Percentiles rank a stretch among this genome's conserved stretches.
Evolutionary conservation across 2,113 vertebrate genomes (phyloP).

Genomic region (Channa argus): DNA sequence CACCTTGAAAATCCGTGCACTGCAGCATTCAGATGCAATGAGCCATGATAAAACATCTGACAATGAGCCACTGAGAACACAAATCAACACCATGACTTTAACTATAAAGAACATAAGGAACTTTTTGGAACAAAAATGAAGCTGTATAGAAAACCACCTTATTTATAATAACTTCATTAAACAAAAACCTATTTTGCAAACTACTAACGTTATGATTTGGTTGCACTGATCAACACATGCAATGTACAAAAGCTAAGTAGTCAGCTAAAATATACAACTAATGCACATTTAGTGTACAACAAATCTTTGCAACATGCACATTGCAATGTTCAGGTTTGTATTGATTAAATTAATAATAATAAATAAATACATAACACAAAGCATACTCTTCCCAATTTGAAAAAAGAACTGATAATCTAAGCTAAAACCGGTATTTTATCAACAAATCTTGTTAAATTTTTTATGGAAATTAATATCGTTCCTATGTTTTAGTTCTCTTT

Average conservation of each 20-base stretch:
- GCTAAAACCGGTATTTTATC: conserved; percentile 1
- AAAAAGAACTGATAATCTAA: neutral
- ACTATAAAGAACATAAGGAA: conserved; percentile 44
- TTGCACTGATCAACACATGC: conserved; percentile 6
- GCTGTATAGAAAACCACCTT: neutral
- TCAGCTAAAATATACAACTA: conserved; percentile 30
- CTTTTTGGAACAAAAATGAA: conserved; percentile 17
- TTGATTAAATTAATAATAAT: neutral
- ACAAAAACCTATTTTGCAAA: conserved; percentile 2
- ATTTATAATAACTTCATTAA: conserved; percentile 21
- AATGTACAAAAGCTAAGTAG: conserved; percentile 17
- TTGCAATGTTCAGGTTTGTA: conserved; percentile 19
- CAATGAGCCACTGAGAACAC: conserved; percentile 44
- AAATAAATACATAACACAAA: conserved; percentile 6
- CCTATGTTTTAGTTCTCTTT: conserved; percentile 41
- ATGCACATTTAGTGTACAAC: too few relatives aligned
- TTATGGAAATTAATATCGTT: conserved; percentile 8
- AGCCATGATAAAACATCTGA: conserved; percentile 55
- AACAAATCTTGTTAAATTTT: conserved; percentile 12
- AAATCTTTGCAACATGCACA: neutral
- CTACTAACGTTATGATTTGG: conserved; percentile 16
- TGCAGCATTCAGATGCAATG: conserved; percentile 54
- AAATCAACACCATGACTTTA: conserved; percentile 17
- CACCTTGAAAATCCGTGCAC: conserved; percentile 58
- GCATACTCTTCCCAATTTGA: conserved; percentile 5